Percentiles rank a stretch among this genome's conserved stretches.
Evolutionary conservation across 2,797 vertebrate species (phyloP).

Genomic region (Rhincodon typus): DNA sequence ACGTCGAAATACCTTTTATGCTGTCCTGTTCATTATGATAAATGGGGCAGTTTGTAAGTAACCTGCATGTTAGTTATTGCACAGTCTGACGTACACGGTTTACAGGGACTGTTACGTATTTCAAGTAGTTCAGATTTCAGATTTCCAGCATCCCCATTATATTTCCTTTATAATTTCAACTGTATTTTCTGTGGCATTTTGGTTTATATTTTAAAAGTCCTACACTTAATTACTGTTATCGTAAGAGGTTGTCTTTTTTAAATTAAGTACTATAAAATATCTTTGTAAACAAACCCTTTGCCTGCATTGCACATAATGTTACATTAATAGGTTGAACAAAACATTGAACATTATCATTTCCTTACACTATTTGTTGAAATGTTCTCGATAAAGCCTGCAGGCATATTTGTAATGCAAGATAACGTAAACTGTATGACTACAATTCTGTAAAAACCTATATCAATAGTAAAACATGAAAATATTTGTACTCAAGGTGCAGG

Average conservation of each 20-base stretch:
- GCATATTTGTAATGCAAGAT: background rate
- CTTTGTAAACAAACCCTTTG: background rate
- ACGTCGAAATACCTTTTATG: background rate
- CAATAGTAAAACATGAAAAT: background rate
- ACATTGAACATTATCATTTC: background rate
- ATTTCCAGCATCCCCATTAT: background rate
- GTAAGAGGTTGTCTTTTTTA: background rate
- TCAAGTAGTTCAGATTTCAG: background rate
- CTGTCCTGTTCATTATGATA: background rate
- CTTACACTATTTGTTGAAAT: background rate
- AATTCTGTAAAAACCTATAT: background rate
- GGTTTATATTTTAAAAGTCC: background rate
- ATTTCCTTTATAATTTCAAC: background rate
- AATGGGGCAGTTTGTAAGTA: background rate
- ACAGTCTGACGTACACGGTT: background rate
- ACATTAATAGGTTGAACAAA: background rate
- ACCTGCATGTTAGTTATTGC: background rate
- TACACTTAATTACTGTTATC: background rate
- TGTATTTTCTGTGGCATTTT: background rate
- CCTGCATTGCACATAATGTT: background rate
- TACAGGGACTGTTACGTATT: background rate
- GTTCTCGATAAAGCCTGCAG: background rate
- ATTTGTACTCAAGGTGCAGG: no score
- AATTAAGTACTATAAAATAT: background rate
- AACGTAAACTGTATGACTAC: background rate